Conservation (phyloP, 1,140 invertebrate genomes). For the Musca domestica region DNA sequence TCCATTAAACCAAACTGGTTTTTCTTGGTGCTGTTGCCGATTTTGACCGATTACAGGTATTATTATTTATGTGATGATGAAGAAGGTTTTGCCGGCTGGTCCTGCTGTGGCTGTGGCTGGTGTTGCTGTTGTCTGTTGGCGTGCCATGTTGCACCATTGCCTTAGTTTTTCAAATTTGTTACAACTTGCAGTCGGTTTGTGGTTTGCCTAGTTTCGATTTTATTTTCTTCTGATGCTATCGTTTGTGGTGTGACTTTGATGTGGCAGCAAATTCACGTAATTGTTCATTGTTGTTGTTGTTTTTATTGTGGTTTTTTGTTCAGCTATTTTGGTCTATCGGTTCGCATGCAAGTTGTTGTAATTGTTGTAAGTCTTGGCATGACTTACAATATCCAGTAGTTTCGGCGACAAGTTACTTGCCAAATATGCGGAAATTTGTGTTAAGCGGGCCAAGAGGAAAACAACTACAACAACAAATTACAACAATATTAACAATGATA, state of each 20-base stretch:
- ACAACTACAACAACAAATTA: too few relatives aligned
- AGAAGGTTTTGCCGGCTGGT: neutral
- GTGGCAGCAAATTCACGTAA: neutral
- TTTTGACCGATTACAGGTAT: constrained; percentile 9
- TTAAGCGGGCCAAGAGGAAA: neutral
- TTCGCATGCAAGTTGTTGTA: neutral
- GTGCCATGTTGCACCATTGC: constrained; percentile 11
- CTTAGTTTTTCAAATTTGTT: constrained; percentile 10
- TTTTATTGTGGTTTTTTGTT: too few relatives aligned
- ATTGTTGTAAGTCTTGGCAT: neutral
- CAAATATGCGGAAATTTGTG: constrained; percentile 18
- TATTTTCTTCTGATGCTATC: neutral
- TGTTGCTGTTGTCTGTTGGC: neutral
- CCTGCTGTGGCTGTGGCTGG: too few relatives aligned
- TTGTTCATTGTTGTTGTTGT: neutral
- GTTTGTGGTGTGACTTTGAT: constrained; percentile 1
- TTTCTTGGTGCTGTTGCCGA: neutral
- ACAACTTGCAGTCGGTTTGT: neutral
- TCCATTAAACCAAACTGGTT: too few relatives aligned
- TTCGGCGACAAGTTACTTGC: neutral
- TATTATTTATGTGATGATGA: too few relatives aligned
- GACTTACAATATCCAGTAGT: constrained; percentile 1
- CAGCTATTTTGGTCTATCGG: neutral
- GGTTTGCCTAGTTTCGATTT: constrained; percentile 15
- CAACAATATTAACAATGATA: too few relatives aligned